Conservation (phyloP, 2,888 invertebrate genomes). For the Nomada hirtipes region DNA sequence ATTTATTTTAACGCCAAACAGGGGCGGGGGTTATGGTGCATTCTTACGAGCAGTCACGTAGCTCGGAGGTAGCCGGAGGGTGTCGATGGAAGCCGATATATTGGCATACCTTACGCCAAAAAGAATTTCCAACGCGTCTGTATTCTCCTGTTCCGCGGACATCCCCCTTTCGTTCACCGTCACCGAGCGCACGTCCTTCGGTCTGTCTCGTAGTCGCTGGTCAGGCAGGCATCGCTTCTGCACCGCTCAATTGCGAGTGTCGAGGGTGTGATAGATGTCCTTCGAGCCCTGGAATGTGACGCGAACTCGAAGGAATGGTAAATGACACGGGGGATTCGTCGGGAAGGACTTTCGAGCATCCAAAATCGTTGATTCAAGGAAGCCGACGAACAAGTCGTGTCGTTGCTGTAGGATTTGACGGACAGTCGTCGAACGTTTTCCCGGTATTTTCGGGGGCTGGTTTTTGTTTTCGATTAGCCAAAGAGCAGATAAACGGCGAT, state of each 20-base stretch:
- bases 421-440: neutral
- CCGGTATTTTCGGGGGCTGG: too few relatives aligned
- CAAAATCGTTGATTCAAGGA: constrained; percentile 40
- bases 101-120: constrained; percentile 83
- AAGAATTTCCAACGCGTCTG: constrained; percentile 81
- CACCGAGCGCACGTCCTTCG: constrained; percentile 65
- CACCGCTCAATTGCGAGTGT: constrained; percentile 81
- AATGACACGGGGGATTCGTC: constrained; percentile 55
- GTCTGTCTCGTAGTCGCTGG: constrained; percentile 72
- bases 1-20: constrained; percentile 77
- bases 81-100: constrained; percentile 81
- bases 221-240: constrained; percentile 66
- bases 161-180: constrained; percentile 53
- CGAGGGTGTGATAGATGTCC: constrained; percentile 82
- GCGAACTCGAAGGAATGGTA: constrained; percentile 67
- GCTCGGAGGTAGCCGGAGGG: constrained; percentile 70
- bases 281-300: constrained; percentile 79
- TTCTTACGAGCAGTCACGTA: constrained; percentile 83
- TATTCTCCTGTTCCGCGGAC: constrained; percentile 57
- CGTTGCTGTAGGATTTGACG: neutral
- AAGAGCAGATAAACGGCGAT: neutral
- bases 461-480: neutral
- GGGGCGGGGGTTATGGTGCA: constrained; percentile 68
- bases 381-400: constrained; percentile 12
- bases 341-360: constrained; percentile 10